Conservation (phyloP, 2,888 invertebrate species). For the Desoria tigrina region DNA sequence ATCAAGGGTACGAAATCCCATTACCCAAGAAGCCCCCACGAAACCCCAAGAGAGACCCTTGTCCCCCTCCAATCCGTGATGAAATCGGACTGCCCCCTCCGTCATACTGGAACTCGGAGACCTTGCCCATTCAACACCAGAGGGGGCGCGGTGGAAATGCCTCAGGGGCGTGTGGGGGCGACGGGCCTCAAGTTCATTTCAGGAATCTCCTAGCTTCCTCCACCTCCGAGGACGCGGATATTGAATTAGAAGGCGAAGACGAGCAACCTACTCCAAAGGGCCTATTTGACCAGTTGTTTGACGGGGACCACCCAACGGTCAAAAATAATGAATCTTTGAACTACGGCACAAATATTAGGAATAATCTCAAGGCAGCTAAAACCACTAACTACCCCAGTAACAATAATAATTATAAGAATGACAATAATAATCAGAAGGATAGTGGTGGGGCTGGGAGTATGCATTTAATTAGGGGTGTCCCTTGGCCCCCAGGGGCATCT, state of each 20-base stretch:
- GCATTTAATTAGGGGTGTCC: constrained; percentile 9
- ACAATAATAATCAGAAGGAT: neutral
- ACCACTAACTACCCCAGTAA: neutral
- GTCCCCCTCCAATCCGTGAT: constrained; percentile 12
- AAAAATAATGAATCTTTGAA: no score
- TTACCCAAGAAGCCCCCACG: constrained; percentile 43
- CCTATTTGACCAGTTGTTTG: no score
- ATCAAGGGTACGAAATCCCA: constrained; percentile 52
- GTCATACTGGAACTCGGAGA: constrained; percentile 34
- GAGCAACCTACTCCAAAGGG: constrained; percentile 1
- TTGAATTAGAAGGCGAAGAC: constrained; percentile 20
- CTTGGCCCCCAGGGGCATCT: neutral
- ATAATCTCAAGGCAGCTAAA: no score
- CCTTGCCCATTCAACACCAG: constrained; percentile 11
- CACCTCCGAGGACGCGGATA: constrained; percentile 29
- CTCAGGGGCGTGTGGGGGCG: constrained; percentile 4
- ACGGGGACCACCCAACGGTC: no score
- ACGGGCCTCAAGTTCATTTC: constrained; percentile 6
- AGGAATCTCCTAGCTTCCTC: constrained; percentile 31
- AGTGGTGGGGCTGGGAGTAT: neutral
- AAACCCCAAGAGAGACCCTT: constrained; percentile 17
- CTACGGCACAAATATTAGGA: no score
- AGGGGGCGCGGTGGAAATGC: constrained; percentile 8
- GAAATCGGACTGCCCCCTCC: no score
- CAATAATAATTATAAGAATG: neutral